Conservation (phyloP, 2,113 vertebrate genomes). For the Forbesichthys papilliferus region DNA sequence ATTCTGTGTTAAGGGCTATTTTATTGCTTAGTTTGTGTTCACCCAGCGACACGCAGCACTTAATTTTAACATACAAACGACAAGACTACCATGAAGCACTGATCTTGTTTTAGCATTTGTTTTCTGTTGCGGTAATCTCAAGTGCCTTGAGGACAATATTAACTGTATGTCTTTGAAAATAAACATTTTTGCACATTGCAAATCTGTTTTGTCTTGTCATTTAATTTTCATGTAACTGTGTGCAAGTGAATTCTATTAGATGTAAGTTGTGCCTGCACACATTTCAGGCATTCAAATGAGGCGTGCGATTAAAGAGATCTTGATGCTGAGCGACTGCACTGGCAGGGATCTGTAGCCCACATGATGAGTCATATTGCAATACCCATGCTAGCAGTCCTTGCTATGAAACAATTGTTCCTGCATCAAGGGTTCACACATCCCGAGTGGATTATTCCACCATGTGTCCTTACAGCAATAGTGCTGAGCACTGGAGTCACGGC, state of each 20-base stretch:
- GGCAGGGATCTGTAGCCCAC: conserved; percentile 33
- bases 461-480: background rate
- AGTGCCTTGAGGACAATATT: conserved; percentile 22
- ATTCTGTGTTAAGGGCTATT: background rate
- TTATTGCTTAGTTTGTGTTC: conserved; percentile 15
- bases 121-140: conserved; percentile 10
- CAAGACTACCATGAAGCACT: conserved; percentile 7
- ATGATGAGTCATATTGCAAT: conserved; percentile 34
- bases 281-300: conserved; percentile 1
- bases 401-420: conserved; percentile 20
- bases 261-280: too few relatives aligned
- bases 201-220: background rate
- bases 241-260: background rate
- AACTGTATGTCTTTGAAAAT: conserved; percentile 10
- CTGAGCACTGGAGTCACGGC: too few relatives aligned
- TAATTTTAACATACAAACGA: conserved; percentile 8
- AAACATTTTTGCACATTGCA: background rate
- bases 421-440: conserved; percentile 34
- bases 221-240: background rate
- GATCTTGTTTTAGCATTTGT: background rate
- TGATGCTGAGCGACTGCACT: conserved; percentile 22
- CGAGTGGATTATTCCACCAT: conserved; percentile 34
- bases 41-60: conserved; percentile 21
- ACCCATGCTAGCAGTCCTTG: conserved; percentile 18
- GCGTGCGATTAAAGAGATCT: conserved; percentile 15